Conservation (phyloP, 1,140 invertebrate genomes). For the Sycobia sp. region DNA sequence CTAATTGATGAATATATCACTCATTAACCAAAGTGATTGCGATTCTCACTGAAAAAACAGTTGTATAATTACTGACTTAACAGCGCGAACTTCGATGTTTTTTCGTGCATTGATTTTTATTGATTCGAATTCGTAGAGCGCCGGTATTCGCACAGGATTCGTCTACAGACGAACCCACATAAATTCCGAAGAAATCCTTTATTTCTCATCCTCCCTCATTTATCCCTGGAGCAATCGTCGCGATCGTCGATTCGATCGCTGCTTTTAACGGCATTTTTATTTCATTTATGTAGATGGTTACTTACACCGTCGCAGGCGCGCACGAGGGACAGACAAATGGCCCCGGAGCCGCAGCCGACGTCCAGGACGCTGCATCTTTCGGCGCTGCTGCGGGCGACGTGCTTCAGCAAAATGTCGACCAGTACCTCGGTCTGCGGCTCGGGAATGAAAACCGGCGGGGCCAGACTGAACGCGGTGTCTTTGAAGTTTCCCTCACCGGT, state of each 20-base stretch:
- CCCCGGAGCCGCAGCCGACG: constrained; percentile 73
- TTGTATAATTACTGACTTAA: too few species aligned
- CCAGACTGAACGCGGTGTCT: constrained; percentile 68
- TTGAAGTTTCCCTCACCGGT: constrained; percentile 76
- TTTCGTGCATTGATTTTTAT: too few species aligned
- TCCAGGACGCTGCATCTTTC: constrained; percentile 53
- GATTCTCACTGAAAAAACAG: too few species aligned
- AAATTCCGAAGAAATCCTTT: too few species aligned
- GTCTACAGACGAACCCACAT: too few species aligned
- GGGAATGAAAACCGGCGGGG: constrained; percentile 74
- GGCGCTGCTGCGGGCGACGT: constrained; percentile 39
- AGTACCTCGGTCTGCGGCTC: constrained; percentile 75
- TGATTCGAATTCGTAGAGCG: too few species aligned
- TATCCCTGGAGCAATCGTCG: background rate
- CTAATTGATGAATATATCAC: too few species aligned
- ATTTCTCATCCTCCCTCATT: too few species aligned
- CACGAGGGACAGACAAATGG: constrained; percentile 68
- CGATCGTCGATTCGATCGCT: background rate
- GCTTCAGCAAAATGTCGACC: constrained; percentile 63
- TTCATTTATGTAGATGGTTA: too few species aligned
- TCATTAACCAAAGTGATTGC: too few species aligned
- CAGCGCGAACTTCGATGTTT: too few species aligned
- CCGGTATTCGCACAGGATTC: too few species aligned
- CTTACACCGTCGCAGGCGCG: constrained; percentile 6
- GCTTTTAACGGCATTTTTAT: background rate